Base-by-base conservation (phyloP, 2,888 invertebrate genomes). In the Nipponacmea schrenckii region DNA sequence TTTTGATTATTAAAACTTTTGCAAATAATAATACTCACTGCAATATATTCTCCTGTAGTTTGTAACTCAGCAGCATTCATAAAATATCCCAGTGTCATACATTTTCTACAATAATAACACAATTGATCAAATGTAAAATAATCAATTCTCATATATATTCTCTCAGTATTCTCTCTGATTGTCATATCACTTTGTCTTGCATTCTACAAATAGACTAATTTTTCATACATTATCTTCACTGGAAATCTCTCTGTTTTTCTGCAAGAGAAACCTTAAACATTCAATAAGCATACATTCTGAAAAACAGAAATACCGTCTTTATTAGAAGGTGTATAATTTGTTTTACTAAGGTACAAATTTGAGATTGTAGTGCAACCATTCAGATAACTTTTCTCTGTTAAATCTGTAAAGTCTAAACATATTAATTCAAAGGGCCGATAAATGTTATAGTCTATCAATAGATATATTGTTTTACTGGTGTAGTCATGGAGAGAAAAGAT, bases 1-100 rank as follows among this genome's bases (percentile, higher is more conserved):
- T 17, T 15, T 14, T 17, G 14, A 17, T 48, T 48, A 15, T 24
- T 7, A 62, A 7, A 62, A 62, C 10, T 12, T 62, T 62, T 7
- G 4, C 4, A 26, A 24, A 62, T 62, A 26, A 8, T 39, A 10
- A 39, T 46, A 81, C 91, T 90, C 89, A 94, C 92, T 68, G 93
- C 93, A 72, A 92, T 86, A 85, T 94, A 95, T 80, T 91, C 91
- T 77, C 92, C 93, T 80, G 94, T 94, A 68, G 92, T 92, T 80
- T 93, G 93, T 27, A 95, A 88, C 90, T 95, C 94, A 2, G 97
- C 97, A 79, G 95, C 92, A 89, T 96, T 96, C 86, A 93, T 94
- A 87, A 94, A 95, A 70, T 97, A 90, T 0, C 96, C 96, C 70
- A 92, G 91, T 15, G 95, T 86, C 45, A 97, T 89, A 87, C 96